Evolutionary conservation across 2,888 invertebrate genomes (phyloP).

Genomic region (Agrotis clavis): DNA sequence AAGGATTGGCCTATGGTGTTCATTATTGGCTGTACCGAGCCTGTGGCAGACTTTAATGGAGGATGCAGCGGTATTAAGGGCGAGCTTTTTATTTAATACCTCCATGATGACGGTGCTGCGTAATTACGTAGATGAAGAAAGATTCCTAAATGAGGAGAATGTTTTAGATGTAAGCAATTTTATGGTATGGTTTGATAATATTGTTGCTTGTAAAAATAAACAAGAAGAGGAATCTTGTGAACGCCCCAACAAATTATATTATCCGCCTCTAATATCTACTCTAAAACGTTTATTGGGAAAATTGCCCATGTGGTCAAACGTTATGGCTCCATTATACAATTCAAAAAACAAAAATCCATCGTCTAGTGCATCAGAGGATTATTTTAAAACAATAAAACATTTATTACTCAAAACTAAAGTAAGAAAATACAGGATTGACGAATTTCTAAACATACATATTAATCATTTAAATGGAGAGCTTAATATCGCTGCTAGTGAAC

Average conservation of each 20-base stretch:
- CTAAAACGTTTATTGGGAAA: slow-evolving; percentile 39
- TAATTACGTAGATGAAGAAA: slow-evolving; percentile 38
- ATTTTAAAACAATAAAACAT: slow-evolving; percentile 43
- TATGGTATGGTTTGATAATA: slow-evolving; percentile 42
- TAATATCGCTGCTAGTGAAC: too few relatives aligned
- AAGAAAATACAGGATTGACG: slow-evolving; percentile 41
- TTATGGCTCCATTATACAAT: slow-evolving; percentile 42
- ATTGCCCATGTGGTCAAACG: slow-evolving; percentile 39
- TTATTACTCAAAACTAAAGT: slow-evolving; percentile 40
- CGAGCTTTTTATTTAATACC: too few relatives aligned
- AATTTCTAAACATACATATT: slow-evolving; percentile 40
- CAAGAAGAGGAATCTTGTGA: slow-evolving; percentile 43
- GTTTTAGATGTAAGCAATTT: slow-evolving; percentile 42
- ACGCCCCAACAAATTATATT: slow-evolving; percentile 40
- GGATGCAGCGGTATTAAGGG: too few relatives aligned
- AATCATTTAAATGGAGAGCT: slow-evolving; percentile 44
- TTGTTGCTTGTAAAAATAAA: slow-evolving; percentile 38
- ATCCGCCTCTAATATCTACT: slow-evolving; percentile 39
- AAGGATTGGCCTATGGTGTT: too few relatives aligned
- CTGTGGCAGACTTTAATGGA: too few relatives aligned
- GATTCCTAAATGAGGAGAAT: slow-evolving; percentile 41
- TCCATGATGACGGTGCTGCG: too few relatives aligned
- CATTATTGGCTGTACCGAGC: too few relatives aligned
- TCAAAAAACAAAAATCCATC: too few relatives aligned
- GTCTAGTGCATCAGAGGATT: slow-evolving; percentile 41